Evolutionary conservation across 2,888 invertebrate genomes (phyloP).

Genomic region (Drosophila limbata): DNA sequence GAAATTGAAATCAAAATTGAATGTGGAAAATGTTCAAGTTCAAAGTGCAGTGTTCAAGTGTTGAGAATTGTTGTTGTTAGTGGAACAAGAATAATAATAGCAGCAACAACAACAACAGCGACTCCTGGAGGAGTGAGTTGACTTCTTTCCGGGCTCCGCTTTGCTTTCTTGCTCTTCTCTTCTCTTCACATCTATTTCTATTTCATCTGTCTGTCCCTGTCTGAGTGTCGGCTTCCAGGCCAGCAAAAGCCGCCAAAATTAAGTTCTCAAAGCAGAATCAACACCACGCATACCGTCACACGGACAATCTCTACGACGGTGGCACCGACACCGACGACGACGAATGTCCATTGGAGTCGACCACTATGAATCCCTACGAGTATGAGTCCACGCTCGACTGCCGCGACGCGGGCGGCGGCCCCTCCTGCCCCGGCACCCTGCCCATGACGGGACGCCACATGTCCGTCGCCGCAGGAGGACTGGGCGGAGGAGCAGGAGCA

Average conservation of each 20-base stretch:
- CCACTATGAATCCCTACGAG: slow-evolving; percentile 85
- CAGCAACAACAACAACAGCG: slow-evolving; percentile 1
- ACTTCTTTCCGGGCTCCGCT: slow-evolving; percentile 11
- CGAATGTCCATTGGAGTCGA: slow-evolving; percentile 85
- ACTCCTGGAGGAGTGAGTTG: slow-evolving; percentile 9
- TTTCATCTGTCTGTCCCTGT: slow-evolving; percentile 47
- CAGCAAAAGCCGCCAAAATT: slow-evolving; percentile 83
- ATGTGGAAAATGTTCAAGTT: slow-evolving; percentile 35
- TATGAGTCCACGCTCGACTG: slow-evolving; percentile 86
- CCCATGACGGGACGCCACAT: slow-evolving; percentile 70
- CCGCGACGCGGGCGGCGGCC: slow-evolving; percentile 83
- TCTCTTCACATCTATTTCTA: slow-evolving; percentile 27
- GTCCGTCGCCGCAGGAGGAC: slow-evolving; percentile 18
- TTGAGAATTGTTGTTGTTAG: slow-evolving; percentile 4
- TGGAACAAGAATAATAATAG: slow-evolving; percentile 4
- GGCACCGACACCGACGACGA: slow-evolving; percentile 85
- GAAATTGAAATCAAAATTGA: slow-evolving; percentile 19
- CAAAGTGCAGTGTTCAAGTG: slow-evolving; percentile 21
- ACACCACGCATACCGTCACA: slow-evolving; percentile 84
- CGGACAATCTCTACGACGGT: slow-evolving; percentile 85
- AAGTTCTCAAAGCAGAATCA: slow-evolving; percentile 84
- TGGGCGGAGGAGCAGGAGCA: background rate
- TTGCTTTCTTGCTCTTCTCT: slow-evolving; percentile 15
- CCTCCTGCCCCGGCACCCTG: slow-evolving; percentile 65
- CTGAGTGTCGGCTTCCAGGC: slow-evolving; percentile 61